Conservation (phyloP, 2,113 vertebrate species). For the Eulemur macaco region DNA sequence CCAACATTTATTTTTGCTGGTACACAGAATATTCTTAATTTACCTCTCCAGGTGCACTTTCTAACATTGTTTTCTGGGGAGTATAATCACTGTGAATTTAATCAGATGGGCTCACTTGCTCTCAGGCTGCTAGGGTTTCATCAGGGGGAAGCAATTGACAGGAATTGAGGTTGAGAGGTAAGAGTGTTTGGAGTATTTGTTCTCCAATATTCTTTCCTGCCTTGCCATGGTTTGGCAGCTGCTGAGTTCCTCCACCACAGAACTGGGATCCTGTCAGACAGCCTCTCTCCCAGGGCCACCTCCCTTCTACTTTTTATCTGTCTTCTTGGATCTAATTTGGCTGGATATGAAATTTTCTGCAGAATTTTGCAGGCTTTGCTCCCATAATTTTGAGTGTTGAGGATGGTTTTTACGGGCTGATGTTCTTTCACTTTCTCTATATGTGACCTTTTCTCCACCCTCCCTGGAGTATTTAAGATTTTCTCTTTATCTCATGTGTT, state of each 20-base stretch:
- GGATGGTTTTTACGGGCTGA: not conserved
- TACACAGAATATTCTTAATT: not conserved
- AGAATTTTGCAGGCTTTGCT: not conserved
- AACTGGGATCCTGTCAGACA: too few relatives aligned
- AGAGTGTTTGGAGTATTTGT: accelerated
- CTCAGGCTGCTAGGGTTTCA: not conserved
- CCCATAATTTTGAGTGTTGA: not conserved
- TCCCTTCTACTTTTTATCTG: not conserved
- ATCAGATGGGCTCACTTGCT: not conserved
- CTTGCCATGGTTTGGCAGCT: too few relatives aligned
- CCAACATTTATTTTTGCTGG: not conserved
- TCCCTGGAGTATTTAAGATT: not conserved
- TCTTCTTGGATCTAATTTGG: not conserved
- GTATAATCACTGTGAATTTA: not conserved
- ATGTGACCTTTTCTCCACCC: not conserved
- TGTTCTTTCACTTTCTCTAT: not conserved
- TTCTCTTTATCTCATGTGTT: not conserved
- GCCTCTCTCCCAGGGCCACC: not conserved
- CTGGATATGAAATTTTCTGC: not conserved
- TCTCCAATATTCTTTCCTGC: not conserved
- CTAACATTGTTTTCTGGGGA: not conserved
- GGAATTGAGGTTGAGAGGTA: not conserved
- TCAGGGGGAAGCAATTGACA: not conserved
- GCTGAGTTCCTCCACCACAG: accelerated
- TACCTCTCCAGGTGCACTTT: not conserved